Base-by-base conservation (phyloP, 2,113 vertebrate species). In the Cairina moschata region DNA sequence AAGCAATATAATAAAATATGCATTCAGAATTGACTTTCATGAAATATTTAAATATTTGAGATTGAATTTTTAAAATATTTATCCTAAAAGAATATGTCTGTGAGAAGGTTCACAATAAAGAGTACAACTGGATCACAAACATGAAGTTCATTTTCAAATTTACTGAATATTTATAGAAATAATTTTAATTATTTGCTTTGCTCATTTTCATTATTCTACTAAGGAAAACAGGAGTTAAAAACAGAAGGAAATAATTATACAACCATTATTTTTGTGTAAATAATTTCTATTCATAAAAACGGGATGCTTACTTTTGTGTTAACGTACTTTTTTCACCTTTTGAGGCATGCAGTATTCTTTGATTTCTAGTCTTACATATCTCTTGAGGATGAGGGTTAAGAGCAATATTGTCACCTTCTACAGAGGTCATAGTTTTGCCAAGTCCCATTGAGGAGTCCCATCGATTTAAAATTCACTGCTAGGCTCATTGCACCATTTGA, bases 71-170 rank as follows among this genome's bases (percentile, higher is more conserved):
- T 2, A 4, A 52, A 60, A 23, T 60, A 65, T 75, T 82, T 72
- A 5, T 76, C 32, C 20, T 68, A 25, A 69, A 66, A 76, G 3
- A 74, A 55, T 18, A 5, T 13, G 2, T 32, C 13, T 84, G 3
- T 91, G 20, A 85, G 36, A 36, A 59, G 2, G 4, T 36, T 91
- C 42, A 13, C 9, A 34, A 28, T 7, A 60, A 34, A 69, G 5
- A 82, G n/a, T 2, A 16, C 0, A 0, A 72, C 4, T 7, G 54
- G 15, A 20, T 60, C 11, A n/a, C 9, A 87, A 58, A 44, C 3
- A 29, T 32, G 5, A 72, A 60, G 23, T 60, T 32, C 3, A 48
- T 81, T 90, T 88, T 46, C 32, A 65, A 68, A 63, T 78, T 52
- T 8, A 79, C 8, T 23, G 25, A 78, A 32, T 75, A 63, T 14